Evolutionary conservation across 1,140 invertebrate species (phyloP).

Genomic region (Solen grandis): DNA sequence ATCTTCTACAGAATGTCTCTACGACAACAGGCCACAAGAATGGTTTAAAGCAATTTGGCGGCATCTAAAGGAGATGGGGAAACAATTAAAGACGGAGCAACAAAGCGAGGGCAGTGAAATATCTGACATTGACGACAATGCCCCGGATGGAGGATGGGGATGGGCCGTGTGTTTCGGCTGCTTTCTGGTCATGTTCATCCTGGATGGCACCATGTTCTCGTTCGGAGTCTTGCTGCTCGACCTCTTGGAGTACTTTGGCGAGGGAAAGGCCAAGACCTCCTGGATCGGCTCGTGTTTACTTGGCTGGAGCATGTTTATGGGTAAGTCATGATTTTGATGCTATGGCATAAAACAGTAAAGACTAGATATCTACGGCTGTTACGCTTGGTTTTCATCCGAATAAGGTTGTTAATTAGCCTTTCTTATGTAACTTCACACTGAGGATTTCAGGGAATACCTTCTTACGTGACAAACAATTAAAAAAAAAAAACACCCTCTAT

Average conservation of each 20-base stretch:
- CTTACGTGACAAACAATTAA: too few relatives aligned
- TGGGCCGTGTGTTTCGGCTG: constrained; percentile 95
- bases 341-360: too few relatives aligned
- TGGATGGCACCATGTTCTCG: constrained; percentile 86
- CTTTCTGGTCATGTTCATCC: constrained; percentile 95
- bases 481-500: too few relatives aligned
- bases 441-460: background rate
- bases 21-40: too few relatives aligned
- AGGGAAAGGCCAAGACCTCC: constrained; percentile 86
- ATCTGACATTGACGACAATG: background rate
- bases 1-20: too few relatives aligned
- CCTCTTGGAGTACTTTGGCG: constrained; percentile 91
- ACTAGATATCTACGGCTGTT: too few relatives aligned
- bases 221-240: constrained; percentile 94
- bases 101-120: background rate
- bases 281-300: constrained; percentile 96
- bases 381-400: too few relatives aligned
- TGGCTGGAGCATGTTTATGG: constrained; percentile 94
- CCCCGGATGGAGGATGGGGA: constrained; percentile 89
- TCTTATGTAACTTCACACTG: background rate
- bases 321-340: constrained; percentile 84
- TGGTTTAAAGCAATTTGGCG: too few relatives aligned
- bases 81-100: too few relatives aligned
- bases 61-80: too few relatives aligned
- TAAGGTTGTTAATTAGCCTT: too few relatives aligned